Percentiles rank a stretch among this genome's conserved stretches.
These are phyloP conservation scores for Oncopeltus fasciatus DNA, from an alignment of 1,140 invertebrate species.

Conservation along the genomic window DNA sequence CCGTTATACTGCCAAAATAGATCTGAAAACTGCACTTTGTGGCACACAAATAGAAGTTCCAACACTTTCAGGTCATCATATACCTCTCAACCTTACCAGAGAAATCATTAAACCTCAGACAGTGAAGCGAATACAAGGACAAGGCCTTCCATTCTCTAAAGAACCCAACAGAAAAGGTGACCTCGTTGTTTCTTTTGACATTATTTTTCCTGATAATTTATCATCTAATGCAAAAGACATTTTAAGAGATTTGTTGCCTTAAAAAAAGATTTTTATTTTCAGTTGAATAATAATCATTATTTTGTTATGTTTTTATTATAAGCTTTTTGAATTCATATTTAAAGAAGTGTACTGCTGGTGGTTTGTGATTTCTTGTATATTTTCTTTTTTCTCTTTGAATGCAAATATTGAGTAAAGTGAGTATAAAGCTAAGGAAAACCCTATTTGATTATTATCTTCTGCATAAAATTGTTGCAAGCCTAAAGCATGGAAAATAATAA, in stretches of 20 bases:
- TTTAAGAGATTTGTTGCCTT: constrained; percentile 71
- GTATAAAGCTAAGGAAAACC: too few species aligned
- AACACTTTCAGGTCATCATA: constrained; percentile 71
- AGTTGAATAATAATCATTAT: too few species aligned
- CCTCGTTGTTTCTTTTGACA: constrained; percentile 92
- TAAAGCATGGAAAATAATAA: too few species aligned
- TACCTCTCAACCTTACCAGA: constrained; percentile 66
- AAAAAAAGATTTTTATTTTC: not conserved
- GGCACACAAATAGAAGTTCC: constrained; percentile 81
- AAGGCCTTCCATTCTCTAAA: constrained; percentile 90
- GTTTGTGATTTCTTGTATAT: too few species aligned
- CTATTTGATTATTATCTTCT: too few species aligned
- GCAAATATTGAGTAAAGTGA: too few species aligned
- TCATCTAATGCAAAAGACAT: constrained; percentile 73
- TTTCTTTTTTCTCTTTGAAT: too few species aligned
- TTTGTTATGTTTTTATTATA: too few species aligned
- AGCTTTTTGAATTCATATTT: too few species aligned
- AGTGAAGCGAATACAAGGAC: constrained; percentile 75
- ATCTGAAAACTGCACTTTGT: constrained; percentile 40
- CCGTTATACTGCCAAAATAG: not conserved
- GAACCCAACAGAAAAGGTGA: constrained; percentile 82
- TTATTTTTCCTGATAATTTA: constrained; percentile 85
- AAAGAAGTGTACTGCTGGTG: too few species aligned
- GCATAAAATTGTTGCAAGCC: too few species aligned
- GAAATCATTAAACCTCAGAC: constrained; percentile 88